Conservation (phyloP, 2,797 vertebrate species). For the Aulostomus chinensis region DNA sequence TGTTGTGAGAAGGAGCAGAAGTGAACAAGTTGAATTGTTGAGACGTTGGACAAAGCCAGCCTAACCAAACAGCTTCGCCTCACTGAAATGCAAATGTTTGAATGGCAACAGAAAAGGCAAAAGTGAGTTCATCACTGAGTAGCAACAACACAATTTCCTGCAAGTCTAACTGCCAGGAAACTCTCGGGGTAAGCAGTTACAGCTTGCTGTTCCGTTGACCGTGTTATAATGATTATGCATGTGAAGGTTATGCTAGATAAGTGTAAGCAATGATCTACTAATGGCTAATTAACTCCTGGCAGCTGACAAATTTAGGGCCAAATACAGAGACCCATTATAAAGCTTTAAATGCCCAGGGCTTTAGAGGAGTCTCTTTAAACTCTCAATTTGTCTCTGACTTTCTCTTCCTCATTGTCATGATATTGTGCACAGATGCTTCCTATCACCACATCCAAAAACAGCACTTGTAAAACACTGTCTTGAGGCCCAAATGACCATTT, state of each 20-base stretch:
- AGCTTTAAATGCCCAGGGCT: constrained; percentile 61
- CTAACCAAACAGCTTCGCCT: constrained; percentile 55
- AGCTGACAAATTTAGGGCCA: constrained; percentile 64
- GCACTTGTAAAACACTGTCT: constrained; percentile 55
- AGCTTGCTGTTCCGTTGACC: constrained; percentile 71
- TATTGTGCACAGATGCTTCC: constrained; percentile 65
- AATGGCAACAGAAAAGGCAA: constrained; percentile 37
- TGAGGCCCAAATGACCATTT: constrained; percentile 69
- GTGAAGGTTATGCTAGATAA: constrained; percentile 80
- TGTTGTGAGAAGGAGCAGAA: constrained; percentile 28
- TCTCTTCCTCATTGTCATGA: constrained; percentile 58
- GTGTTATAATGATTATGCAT: constrained; percentile 69
- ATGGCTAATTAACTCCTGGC: constrained; percentile 77
- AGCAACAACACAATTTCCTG: constrained; percentile 36
- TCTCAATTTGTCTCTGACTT: constrained; percentile 50
- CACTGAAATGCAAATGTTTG: constrained; percentile 49
- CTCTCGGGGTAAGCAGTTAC: constrained; percentile 52
- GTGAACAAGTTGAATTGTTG: constrained; percentile 23
- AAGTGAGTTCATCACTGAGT: constrained; percentile 27
- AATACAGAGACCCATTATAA: constrained; percentile 64
- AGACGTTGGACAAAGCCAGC: constrained; percentile 31
- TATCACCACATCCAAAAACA: constrained; percentile 57
- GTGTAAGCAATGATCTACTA: constrained; percentile 73
- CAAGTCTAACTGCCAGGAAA: constrained; percentile 38
- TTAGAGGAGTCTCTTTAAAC: constrained; percentile 53